Base-by-base conservation (phyloP, 2,888 invertebrate genomes). In the Eubasilissa splendida region DNA sequence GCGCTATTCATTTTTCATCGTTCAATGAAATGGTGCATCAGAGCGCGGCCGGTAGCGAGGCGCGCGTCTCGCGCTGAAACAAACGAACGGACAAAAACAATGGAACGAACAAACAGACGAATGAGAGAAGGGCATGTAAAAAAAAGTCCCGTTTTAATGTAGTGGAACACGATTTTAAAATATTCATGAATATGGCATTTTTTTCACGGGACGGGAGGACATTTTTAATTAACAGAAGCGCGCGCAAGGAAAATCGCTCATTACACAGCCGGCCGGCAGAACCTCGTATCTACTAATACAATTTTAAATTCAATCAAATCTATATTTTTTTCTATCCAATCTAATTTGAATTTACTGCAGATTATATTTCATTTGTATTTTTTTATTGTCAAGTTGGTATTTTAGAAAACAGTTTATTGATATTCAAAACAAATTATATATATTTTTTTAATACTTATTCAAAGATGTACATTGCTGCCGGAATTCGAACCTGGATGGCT, bases 161-260 rank as follows among this genome's bases (percentile, higher is more conserved):
- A 75, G 75, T 79, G 75, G 75, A 79, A 79, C 79, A 79, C 68
- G 75, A 68, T 68, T 75, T 79, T 79, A 79, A 79, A 79, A 79
- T 75, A 79, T 79, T 79, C 79, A 79, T 79, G 79, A 75, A 56
- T 79, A 75, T 75, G 75, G 59, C 79, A 56, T 79, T 75, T 79
- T 76, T 65, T 71, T 71, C 71, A 56, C 60, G 75, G 60, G 11
- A 52, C 59, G 14, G 66, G 66, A 75, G 75, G 79, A 79, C 79
- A 75, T 79, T 79, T 79, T 79, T 79, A 79, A 79, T 79, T 79
- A 79, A 79, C 79, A 79, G 79, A 75, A 66, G 68, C 75, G 79
- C 79, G 78, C 75, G 63, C 65, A 75, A 79, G 79, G 71, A 79
- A 78, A 68, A 79, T 79, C 79, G 75, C 68, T 79, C 79, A 68